Percentiles rank a stretch among this genome's conserved stretches.
phyloP scores from a whole-genome alignment of 37 sponge, comb jelly and placozoan genomes.

The Crambe crambe region DNA sequence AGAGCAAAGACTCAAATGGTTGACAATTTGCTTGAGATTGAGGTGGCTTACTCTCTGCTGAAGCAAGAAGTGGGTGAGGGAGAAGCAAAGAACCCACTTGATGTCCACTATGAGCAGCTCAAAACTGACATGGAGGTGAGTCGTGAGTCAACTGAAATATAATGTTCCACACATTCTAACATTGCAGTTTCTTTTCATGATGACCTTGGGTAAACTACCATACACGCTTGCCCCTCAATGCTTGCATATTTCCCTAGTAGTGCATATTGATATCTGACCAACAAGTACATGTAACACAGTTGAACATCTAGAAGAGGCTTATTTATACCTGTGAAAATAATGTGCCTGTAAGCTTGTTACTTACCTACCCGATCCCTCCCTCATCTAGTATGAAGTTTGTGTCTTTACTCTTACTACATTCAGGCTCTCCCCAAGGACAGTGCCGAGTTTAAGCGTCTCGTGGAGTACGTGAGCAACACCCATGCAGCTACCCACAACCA shows the following conservation, averaged over 20 bases:
- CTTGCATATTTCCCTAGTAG: too few relatives aligned
- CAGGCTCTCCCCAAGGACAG: slow-evolving; percentile 71
- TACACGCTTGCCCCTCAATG: neutral
- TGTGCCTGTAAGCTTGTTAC: too few relatives aligned
- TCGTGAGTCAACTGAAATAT: neutral
- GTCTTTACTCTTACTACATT: too few relatives aligned
- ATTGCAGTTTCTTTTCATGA: neutral
- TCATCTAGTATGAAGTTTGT: too few relatives aligned
- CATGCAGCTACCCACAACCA: slow-evolving; percentile 90
- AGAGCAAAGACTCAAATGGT: slow-evolving; percentile 90
- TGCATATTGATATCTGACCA: too few relatives aligned
- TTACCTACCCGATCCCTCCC: too few relatives aligned
- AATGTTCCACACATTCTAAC: neutral
- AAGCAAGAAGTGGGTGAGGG: slow-evolving; percentile 48
- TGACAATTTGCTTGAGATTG: slow-evolving; percentile 95
- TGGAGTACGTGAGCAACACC: slow-evolving; percentile 88
- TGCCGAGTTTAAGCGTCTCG: slow-evolving; percentile 87
- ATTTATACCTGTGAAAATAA: too few relatives aligned
- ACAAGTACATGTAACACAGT: too few relatives aligned
- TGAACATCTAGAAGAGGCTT: too few relatives aligned
- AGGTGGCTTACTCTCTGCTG: slow-evolving; percentile 91
- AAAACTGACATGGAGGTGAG: slow-evolving; percentile 87
- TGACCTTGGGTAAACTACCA: neutral
- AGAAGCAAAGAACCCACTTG: slow-evolving; percentile 77
- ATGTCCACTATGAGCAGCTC: slow-evolving; percentile 87